Conservation (phyloP, 2,888 invertebrate species). For the Dascillus cervinus region DNA sequence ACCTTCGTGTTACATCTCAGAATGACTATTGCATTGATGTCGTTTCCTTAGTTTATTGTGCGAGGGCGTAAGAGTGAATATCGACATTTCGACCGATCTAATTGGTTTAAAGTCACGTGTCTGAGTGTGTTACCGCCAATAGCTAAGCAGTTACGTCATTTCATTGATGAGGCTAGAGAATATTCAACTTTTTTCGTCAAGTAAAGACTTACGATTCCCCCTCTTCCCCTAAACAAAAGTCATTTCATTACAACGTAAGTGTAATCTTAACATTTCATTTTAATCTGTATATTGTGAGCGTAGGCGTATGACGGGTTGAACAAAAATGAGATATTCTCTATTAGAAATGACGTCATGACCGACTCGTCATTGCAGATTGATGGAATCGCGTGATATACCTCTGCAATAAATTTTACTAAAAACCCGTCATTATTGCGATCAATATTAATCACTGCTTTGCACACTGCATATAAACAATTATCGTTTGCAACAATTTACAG, state of each 20-base stretch:
- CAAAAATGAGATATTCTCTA: constrained; percentile 24
- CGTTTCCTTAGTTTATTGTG: constrained; percentile 12
- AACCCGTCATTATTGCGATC: constrained; percentile 8
- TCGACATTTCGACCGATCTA: constrained; percentile 19
- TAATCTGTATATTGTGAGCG: constrained; percentile 10
- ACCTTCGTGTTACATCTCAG: constrained; percentile 22
- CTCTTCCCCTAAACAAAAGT: constrained; percentile 1
- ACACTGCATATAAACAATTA: too few relatives aligned
- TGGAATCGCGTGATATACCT: constrained; percentile 21
- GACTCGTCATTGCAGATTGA: constrained; percentile 25
- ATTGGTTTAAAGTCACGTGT: constrained; percentile 44
- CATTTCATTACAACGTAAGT: constrained; percentile 6
- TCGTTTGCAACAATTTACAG: too few relatives aligned
- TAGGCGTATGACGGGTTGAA: constrained; percentile 21
- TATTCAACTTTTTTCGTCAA: constrained; percentile 1
- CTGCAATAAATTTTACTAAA: constrained; percentile 3
- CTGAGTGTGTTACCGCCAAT: constrained; percentile 33
- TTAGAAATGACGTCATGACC: constrained; percentile 27
- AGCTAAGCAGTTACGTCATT: constrained; percentile 42
- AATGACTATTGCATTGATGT: constrained; percentile 23
- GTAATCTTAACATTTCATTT: not conserved
- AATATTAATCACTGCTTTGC: constrained; percentile 9
- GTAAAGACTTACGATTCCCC: constrained; percentile 8
- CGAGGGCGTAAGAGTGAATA: constrained; percentile 29
- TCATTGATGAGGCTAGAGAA: constrained; percentile 41